Conservation (phyloP, 2,888 invertebrate species). For the Rhynchonema sp. region DNA sequence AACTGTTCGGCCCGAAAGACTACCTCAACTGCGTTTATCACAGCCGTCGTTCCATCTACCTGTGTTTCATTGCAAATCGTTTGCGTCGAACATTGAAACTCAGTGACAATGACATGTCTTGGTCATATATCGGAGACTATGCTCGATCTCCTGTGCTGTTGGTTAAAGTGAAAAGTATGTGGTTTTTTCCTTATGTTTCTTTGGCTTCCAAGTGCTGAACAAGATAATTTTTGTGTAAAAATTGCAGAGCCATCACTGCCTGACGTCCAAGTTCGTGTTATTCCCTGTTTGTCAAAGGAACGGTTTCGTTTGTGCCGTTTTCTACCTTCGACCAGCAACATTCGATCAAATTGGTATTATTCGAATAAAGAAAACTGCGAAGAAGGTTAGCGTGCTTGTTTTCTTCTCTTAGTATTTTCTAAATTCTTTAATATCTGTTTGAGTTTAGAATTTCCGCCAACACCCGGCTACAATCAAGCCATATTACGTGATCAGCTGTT, state of each 20-base stretch:
- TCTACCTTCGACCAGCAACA: neutral
- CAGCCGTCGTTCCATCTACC: neutral
- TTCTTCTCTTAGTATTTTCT: neutral
- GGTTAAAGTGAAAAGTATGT: neutral
- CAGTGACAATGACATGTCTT: neutral
- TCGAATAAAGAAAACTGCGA: neutral
- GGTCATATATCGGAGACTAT: neutral
- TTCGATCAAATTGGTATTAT: neutral
- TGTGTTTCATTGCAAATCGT: neutral
- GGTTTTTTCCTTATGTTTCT: neutral
- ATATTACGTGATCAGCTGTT: neutral
- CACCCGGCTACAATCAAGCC: neutral
- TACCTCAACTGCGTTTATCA: neutral
- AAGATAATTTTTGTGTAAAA: neutral
- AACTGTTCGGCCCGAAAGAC: neutral
- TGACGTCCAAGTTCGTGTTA: neutral
- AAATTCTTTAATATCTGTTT: neutral
- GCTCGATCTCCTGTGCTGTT: neutral
- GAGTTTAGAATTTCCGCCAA: neutral
- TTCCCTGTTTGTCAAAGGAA: neutral
- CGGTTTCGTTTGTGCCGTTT: neutral
- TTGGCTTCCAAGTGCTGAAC: neutral
- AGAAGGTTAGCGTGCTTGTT: neutral
- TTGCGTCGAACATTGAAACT: neutral
- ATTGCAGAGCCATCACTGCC: too few relatives aligned